Conservation (phyloP, 2,797 vertebrate species). For the Malurus leucopterus region DNA sequence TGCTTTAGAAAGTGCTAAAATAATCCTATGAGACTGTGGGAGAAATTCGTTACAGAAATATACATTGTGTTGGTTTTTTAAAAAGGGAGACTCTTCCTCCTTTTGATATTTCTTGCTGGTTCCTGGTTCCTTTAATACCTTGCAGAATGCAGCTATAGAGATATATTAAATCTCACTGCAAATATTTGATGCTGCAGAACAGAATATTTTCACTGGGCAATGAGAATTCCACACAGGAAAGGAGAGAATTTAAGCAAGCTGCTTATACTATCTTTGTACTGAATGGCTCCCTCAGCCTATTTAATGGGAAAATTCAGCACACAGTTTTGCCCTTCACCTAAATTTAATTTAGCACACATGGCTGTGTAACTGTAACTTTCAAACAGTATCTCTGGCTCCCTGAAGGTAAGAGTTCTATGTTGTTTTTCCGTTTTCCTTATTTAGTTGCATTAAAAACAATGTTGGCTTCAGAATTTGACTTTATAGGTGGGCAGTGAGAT, state of each 20-base stretch:
- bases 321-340: background rate
- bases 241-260: conserved; percentile 1
- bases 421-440: background rate
- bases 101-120: background rate
- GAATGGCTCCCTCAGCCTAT: background rate
- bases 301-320: conserved; percentile 10
- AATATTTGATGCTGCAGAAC: conserved; percentile 3
- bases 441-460: background rate
- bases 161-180: conserved; percentile 13
- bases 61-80: background rate
- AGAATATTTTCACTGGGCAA: background rate
- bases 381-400: background rate
- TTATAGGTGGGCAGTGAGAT: background rate
- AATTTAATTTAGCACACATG: background rate
- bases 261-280: background rate
- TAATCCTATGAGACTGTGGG: background rate
- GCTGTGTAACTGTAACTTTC: background rate
- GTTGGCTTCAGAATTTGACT: background rate
- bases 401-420: background rate
- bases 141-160: background rate
- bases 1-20: background rate
- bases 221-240: conserved; percentile 8
- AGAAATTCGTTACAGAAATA: background rate
- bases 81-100: background rate
- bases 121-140: background rate